Evolutionary conservation across 1,140 invertebrate genomes (phyloP), one percentile per base, ranked within the genome.

Genomic region (Drosophila saltans): DNA sequence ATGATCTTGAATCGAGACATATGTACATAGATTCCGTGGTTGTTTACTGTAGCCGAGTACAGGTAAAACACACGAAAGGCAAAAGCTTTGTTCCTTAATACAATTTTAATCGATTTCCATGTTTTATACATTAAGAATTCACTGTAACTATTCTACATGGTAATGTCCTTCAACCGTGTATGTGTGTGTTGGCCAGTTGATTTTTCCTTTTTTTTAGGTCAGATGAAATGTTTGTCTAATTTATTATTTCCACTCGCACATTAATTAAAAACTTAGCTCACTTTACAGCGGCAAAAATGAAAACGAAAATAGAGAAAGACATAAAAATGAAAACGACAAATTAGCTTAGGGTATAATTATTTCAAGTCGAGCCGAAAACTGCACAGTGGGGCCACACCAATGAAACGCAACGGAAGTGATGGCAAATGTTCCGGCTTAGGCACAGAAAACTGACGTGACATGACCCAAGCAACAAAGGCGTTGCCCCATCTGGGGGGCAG

Each of bases 181-280:
- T 24, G 16, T 48, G 8, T 21, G 45, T 30, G 28, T 30, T 2
- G 0, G 4, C 45, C 2, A 48, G 56, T 21, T 59, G 57, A 16
- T 36, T 8, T 59, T 59, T 16, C 16, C 16, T 39, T 11, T 21
- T 66, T 64, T 78, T 66, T 69, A 43, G 72, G 72, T 61, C 75
- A 75, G 62, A 30, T 70, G 26, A 26, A 33, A 9, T 11, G 57
- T 45, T 72, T 71, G 61, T 56, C 64, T 40, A 75, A 78, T 78
- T 78, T 61, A 78, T 78, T 48, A 72, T 75, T 68, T 72, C 11
- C 41, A 64, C 41, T 64, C 72, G 57, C 56, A 72, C 60, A 64
- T 72, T 75, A 78, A 78, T 78, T 78, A 78, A 67, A 67, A 48
- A 55, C 39, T 41, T 40, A 72, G 69, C 76, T 75, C 60, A 52